Conservation (phyloP, 2,888 invertebrate species). For the Andrena bucephala region DNA sequence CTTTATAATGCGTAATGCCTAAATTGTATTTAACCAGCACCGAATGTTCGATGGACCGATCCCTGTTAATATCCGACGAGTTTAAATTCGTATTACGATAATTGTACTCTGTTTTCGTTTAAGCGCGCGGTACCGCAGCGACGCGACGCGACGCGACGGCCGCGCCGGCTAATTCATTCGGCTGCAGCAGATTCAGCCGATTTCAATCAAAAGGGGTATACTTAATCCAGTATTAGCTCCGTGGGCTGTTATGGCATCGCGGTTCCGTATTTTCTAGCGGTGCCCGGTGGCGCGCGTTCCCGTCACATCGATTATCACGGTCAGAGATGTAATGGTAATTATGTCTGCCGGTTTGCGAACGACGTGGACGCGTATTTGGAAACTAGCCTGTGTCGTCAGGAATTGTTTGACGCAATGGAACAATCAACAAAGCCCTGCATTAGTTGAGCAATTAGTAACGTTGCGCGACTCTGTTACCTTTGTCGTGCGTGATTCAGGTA, state of each 20-base stretch:
- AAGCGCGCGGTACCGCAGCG: constrained; percentile 15
- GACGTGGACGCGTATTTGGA: background rate
- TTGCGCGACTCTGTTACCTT: background rate
- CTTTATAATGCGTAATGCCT: constrained; percentile 43
- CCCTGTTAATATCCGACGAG: constrained; percentile 51
- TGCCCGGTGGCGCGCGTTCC: constrained; percentile 9
- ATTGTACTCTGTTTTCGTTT: constrained; percentile 57
- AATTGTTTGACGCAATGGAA: constrained; percentile 1
- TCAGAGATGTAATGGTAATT: constrained; percentile 33
- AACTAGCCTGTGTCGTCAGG: background rate
- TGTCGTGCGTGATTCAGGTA: background rate
- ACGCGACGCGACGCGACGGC: background rate
- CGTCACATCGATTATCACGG: constrained; percentile 40
- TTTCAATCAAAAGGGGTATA: constrained; percentile 63
- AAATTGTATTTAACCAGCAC: constrained; percentile 49
- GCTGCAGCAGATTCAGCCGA: constrained; percentile 56
- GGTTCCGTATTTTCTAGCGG: constrained; percentile 44
- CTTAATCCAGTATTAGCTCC: constrained; percentile 61
- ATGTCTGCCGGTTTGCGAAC: background rate
- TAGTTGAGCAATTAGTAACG: background rate
- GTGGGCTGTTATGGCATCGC: constrained; percentile 36
- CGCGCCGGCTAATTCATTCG: constrained; percentile 54
- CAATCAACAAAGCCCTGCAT: background rate
- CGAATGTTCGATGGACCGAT: constrained; percentile 43
- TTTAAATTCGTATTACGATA: constrained; percentile 64